phyloP scores from a whole-genome alignment of 1,140 invertebrate genomes.

The Temnothorax longispinosus region DNA sequence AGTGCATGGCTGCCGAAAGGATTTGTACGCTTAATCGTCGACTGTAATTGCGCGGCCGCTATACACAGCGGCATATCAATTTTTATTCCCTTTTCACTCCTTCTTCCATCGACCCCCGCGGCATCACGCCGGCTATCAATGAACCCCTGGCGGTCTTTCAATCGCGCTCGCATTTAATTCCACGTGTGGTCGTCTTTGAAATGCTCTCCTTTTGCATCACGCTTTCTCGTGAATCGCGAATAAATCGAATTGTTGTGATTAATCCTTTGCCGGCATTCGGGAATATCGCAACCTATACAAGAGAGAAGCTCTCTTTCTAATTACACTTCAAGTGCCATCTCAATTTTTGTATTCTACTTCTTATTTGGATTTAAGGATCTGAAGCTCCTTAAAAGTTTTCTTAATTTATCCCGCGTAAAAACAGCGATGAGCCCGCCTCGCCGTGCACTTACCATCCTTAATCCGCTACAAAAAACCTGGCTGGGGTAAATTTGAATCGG shows the following conservation, averaged over 20 bases:
- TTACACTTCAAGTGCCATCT: neutral
- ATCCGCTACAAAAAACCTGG: neutral
- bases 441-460: neutral
- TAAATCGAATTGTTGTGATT: neutral
- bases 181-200: neutral
- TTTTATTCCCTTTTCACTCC: constrained; percentile 8
- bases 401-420: neutral
- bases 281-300: neutral
- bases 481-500: constrained; percentile 14
- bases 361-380: neutral
- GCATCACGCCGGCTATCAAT: neutral
- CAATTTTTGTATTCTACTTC: neutral
- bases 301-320: neutral
- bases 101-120: neutral
- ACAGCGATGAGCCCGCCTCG: neutral
- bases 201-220: neutral
- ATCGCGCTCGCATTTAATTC: neutral
- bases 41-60: constrained; percentile 9
- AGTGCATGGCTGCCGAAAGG: constrained; percentile 17
- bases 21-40: constrained; percentile 53
- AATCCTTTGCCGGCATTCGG: neutral
- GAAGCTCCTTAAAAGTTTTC: constrained; percentile 4
- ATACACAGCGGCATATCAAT: constrained; percentile 25
- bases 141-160: neutral
- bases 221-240: neutral